Percentiles rank a stretch among this genome's conserved stretches.
Evolutionary conservation across 2,888 invertebrate species (phyloP).

Genomic region (Leptinotarsa rubiginosa): DNA sequence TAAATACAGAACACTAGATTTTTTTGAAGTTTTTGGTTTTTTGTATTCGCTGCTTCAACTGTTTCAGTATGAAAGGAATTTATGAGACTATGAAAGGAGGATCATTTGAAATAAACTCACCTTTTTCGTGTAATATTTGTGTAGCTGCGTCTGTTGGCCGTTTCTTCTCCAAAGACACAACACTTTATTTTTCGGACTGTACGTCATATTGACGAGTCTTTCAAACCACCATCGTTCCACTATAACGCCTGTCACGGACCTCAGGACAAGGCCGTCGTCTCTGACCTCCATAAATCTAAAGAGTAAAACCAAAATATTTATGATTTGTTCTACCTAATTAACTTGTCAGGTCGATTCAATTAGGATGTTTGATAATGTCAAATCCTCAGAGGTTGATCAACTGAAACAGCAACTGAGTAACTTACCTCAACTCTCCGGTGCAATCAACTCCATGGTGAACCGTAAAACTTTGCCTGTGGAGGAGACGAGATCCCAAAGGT

Average conservation of each 20-base stretch:
- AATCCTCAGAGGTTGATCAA: too few relatives aligned
- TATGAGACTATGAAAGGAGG: background rate
- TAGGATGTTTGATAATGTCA: too few relatives aligned
- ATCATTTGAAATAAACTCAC: slow-evolving; percentile 66
- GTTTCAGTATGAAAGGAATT: too few relatives aligned
- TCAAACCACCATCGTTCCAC: slow-evolving; percentile 99
- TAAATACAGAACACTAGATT: too few relatives aligned
- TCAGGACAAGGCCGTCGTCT: slow-evolving; percentile 91
- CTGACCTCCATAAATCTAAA: slow-evolving; percentile 87
- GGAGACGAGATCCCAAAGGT: slow-evolving; percentile 92
- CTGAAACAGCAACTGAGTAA: background rate
- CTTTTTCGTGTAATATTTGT: slow-evolving; percentile 99
- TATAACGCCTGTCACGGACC: slow-evolving; percentile 87
- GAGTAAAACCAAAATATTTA: background rate
- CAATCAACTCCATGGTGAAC: slow-evolving; percentile 97
- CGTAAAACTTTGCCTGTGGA: slow-evolving; percentile 97
- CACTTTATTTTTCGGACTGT: slow-evolving; percentile 97
- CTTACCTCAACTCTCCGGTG: slow-evolving; percentile 80
- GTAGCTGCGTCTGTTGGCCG: slow-evolving; percentile 93
- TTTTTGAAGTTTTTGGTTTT: too few relatives aligned
- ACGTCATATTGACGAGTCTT: slow-evolving; percentile 98
- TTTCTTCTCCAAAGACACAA: slow-evolving; percentile 97
- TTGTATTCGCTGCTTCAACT: too few relatives aligned
- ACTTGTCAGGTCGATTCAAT: too few relatives aligned
- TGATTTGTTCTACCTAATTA: too few relatives aligned